Conservation (phyloP, 2,888 invertebrate species). For the Erebia epiphron region DNA sequence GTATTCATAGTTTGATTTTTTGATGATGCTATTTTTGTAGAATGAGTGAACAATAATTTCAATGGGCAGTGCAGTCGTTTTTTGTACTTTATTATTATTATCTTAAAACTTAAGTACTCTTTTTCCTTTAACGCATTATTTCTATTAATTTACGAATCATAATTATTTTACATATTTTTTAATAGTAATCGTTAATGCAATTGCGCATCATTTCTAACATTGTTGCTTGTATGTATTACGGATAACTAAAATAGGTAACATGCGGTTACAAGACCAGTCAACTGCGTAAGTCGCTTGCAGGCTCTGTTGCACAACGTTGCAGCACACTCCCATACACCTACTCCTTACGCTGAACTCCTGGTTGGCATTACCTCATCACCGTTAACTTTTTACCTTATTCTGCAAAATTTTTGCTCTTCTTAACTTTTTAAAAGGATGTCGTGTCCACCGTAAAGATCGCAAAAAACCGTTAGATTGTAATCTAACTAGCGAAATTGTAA, state of each 20-base stretch:
- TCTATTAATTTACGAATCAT: not conserved
- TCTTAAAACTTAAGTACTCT: too few species aligned
- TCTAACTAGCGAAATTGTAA: too few species aligned
- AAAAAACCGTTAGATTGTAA: too few species aligned
- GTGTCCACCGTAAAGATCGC: too few species aligned
- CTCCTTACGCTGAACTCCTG: conserved; percentile 53
- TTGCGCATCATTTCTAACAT: conserved; percentile 31
- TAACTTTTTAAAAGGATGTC: too few species aligned
- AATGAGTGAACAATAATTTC: too few species aligned
- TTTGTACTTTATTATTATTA: too few species aligned
- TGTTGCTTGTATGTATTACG: conserved; percentile 31
- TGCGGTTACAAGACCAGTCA: conserved; percentile 46
- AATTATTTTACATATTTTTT: not conserved
- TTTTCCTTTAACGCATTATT: too few species aligned
- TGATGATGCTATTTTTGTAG: too few species aligned
- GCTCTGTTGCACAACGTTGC: conserved; percentile 60
- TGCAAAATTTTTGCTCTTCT: not conserved
- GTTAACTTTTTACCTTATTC: conserved; percentile 32
- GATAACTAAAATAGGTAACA: conserved; percentile 39
- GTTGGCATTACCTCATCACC: conserved; percentile 49
- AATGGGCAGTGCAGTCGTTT: too few species aligned
- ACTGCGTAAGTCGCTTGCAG: conserved; percentile 56
- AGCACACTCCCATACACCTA: conserved; percentile 35
- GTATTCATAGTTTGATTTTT: too few species aligned
- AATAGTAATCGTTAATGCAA: not conserved